Evolutionary conservation across 2,113 vertebrate genomes (phyloP), one percentile per base, ranked within the genome.

Genomic region (Podocnemis expansa): DNA sequence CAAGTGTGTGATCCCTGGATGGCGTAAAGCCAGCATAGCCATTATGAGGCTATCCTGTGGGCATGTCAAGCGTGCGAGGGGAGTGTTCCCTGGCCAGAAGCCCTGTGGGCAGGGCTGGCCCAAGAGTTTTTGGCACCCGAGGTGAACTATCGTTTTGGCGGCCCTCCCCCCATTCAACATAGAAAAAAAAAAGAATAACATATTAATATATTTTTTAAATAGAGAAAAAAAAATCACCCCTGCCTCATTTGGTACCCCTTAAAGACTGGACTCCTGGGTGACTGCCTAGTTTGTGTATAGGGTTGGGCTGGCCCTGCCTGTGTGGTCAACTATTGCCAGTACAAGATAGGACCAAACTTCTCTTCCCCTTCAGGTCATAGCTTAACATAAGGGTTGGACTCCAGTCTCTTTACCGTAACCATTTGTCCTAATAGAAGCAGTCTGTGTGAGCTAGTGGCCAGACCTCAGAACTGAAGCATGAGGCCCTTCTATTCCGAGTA

Each of bases 341-440:
- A 25, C 70, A 41, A 75, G 70, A 43, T 12, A 43, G 38, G 41
- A 38, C 70, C 70, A 75, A 75, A 22, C 70, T 43, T 43, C 70
- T 25, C 6, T 43, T 75, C 21, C 38, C 38, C 38, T 8, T 75
- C 24, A 45, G 41, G 5, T 43, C 41, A 25, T 43, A 10, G 5
- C 5, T 75, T 12, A 70, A 12, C 51, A 38, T 11, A 6, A 60
- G 38, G 47, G 41, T 89, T 81, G 47, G 16, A 5, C 19, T 63
- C 80, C 38, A 19, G 38, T 41, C 14, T 49, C 55, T 85, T 55
- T 83, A 14, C 63, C 3, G 22, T 34, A 16, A 7, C 52, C 58
- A 54, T 54, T 17, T 0, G 0, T 38, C 56, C 54, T 41, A 49
- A 49, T 47, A 27, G 14, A 10, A 78, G 45, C 27, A 31, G 6